Evolutionary conservation across 2,888 invertebrate genomes (phyloP).

Genomic region (Alentia gelatinosa): DNA sequence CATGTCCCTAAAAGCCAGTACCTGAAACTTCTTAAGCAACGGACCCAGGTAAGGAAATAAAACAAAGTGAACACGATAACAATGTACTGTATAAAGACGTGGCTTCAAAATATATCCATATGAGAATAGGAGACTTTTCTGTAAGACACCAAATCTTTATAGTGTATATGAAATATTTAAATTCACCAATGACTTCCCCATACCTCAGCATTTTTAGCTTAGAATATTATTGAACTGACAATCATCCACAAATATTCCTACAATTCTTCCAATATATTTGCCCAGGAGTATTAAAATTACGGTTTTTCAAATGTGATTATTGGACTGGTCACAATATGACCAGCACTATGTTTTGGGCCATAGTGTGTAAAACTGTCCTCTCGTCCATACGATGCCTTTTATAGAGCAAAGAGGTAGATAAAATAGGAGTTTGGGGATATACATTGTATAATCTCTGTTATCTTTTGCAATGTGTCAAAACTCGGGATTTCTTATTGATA

Average conservation of each 20-base stretch:
- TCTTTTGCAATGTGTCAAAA: neutral
- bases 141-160: neutral
- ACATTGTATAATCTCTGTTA: neutral
- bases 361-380: neutral
- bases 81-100: neutral
- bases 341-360: neutral
- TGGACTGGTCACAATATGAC: neutral
- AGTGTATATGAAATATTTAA: neutral
- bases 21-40: constrained; percentile 55
- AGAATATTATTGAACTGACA: no score
- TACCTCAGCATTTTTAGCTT: neutral
- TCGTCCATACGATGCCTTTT: neutral
- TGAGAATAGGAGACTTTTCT: neutral
- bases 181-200: neutral
- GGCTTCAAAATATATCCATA: no score
- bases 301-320: neutral
- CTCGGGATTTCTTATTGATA: neutral
- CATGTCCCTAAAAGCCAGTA: constrained; percentile 58
- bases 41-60: constrained; percentile 38
- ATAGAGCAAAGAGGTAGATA: neutral
- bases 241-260: no score
- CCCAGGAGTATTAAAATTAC: no score
- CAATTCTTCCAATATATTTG: no score
- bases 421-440: neutral
- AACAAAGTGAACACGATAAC: neutral